phyloP scores from a whole-genome alignment of 2,797 vertebrate species.

The Sebastes wilsoni region DNA sequence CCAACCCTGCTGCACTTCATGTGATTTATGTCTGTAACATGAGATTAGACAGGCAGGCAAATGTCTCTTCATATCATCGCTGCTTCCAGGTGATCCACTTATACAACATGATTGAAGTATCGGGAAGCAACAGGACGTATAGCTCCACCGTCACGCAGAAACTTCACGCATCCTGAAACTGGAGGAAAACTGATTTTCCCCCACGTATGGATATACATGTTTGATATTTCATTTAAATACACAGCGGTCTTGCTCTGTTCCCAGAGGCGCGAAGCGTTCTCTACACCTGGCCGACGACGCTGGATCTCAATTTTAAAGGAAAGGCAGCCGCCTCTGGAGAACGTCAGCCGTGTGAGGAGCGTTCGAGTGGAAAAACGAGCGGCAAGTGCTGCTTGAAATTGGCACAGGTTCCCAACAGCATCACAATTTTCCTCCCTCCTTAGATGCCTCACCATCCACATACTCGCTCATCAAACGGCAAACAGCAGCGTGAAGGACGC shows the following conservation, averaged over 20 bases:
- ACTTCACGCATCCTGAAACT: not conserved
- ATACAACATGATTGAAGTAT: not conserved
- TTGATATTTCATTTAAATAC: slow-evolving; percentile 31
- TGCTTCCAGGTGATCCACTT: slow-evolving; percentile 35
- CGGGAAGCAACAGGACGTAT: not conserved
- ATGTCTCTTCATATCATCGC: not conserved
- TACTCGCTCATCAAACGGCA: not conserved
- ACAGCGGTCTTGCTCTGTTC: not conserved
- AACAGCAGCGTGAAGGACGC: not conserved
- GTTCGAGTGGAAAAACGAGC: not conserved
- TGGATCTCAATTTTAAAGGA: not conserved
- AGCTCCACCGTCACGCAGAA: not conserved
- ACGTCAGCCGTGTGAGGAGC: not conserved
- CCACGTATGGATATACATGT: not conserved
- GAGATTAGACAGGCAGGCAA: slow-evolving; percentile 11
- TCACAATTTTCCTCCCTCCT: not conserved
- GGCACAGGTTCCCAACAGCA: not conserved
- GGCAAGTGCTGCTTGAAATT: slow-evolving; percentile 10
- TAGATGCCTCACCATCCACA: not conserved
- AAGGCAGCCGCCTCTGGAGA: not conserved
- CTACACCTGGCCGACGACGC: not conserved
- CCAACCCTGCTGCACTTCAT: not conserved
- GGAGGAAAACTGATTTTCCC: not conserved
- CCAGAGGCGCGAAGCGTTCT: not conserved
- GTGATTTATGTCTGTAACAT: slow-evolving; percentile 4